Evolutionary conservation across 2,113 vertebrate genomes (phyloP), one percentile per base, ranked within the genome.

Genomic region (Amphilophus citrinellus): DNA sequence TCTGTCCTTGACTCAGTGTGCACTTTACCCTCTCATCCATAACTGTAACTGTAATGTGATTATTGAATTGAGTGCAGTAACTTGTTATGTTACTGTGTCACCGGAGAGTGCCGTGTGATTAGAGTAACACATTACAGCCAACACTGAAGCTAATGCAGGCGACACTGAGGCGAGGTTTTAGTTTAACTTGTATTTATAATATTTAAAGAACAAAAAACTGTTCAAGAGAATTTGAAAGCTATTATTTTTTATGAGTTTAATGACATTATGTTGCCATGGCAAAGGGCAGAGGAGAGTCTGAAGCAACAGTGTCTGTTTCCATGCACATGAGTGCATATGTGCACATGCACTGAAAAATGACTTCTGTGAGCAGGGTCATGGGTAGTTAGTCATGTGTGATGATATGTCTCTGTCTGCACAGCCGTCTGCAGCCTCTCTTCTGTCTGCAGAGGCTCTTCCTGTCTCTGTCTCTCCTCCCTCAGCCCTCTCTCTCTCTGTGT

Each of bases 351-450:
- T 61, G 59, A 63, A 61, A n/a, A 53, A 80, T 66, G 76, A 84
- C 47, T 86, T 63, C 60, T 75, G 42, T 71, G 86, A 80, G 71
- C 53, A 20, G 24, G 82, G 58, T 85, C 77, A 47, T 61, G 80
- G 73, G 22, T 59, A 63, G 73, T 82, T 79, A 71, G 37, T 58
- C 66, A 66, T 83, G 86, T 66, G 44, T 50, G 65, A 71, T 75
- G 71, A 83, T 87, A 37, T 47, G 75, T 0, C 56, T 53, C 30
- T 79, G 59, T 60, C 22, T 27, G 61, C 57, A 20, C 22, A 37
- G 13, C 47, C 59, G 57, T 60, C 58, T 9, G 53, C 6, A 37
- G 57, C 20, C 75, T 47, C 68, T 61, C 60, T 14, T 37, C 56
- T 35, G 65, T 73, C 58, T 77, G 73, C 73, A 0, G 77, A 81